Conservation (phyloP, 2,797 vertebrate genomes). For the Poliocrania exsul region DNA sequence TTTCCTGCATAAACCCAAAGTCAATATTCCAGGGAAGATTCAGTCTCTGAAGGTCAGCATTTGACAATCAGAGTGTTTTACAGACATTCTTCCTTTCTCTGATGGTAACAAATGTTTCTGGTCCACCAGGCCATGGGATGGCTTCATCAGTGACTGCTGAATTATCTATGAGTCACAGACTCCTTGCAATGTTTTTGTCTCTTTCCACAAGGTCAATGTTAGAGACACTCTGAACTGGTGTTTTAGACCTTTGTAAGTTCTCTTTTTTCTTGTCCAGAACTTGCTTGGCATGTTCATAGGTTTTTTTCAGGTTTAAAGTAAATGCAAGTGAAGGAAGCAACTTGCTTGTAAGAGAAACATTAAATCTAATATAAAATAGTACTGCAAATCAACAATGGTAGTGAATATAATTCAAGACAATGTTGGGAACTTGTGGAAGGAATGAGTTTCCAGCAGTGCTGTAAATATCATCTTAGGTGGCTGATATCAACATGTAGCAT, state of each 20-base stretch:
- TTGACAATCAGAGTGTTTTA: background rate
- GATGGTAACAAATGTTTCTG: background rate
- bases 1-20: background rate
- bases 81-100: background rate
- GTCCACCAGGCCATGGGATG: background rate
- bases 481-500: background rate
- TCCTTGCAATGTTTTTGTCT: background rate
- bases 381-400: background rate
- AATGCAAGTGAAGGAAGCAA: background rate
- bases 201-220: background rate
- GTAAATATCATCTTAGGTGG: background rate
- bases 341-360: background rate
- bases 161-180: background rate
- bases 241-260: background rate
- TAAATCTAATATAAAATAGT: background rate
- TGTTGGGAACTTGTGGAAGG: background rate
- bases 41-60: background rate
- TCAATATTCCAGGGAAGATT: background rate
- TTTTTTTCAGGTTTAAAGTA: background rate
- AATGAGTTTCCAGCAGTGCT: background rate
- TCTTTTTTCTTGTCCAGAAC: background rate
- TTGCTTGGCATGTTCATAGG: background rate
- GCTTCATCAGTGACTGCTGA: background rate
- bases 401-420: background rate
- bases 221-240: background rate